These are phyloP conservation scores for Chaetoderma sp. DNA, from an alignment of 2,888 invertebrate species.

Conservation along the genomic window DNA sequence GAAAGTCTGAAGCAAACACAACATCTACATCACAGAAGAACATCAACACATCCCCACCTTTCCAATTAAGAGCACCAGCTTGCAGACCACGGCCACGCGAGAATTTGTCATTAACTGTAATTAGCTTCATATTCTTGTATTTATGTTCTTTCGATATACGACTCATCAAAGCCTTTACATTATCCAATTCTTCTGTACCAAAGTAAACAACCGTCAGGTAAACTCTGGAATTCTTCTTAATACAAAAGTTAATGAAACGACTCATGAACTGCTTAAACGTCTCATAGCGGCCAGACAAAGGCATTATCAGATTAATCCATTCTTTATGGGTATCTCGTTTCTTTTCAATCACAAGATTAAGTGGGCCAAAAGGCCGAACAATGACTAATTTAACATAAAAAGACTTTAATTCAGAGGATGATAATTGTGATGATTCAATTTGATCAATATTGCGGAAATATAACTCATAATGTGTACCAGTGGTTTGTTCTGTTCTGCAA, in stretches of 20 bases:
- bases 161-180: constrained; percentile 78
- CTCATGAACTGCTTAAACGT: constrained; percentile 82
- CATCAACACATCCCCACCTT: constrained; percentile 76
- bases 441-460: constrained; percentile 75
- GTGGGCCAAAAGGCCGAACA: constrained; percentile 79
- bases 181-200: constrained; percentile 78
- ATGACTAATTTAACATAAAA: constrained; percentile 73
- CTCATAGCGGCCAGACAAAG: constrained; percentile 78
- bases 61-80: constrained; percentile 68
- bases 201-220: constrained; percentile 82
- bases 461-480: constrained; percentile 82
- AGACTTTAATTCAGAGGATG: too few species aligned
- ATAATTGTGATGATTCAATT: constrained; percentile 30
- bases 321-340: constrained; percentile 74
- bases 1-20: constrained; percentile 80
- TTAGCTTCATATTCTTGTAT: constrained; percentile 75
- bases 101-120: constrained; percentile 80
- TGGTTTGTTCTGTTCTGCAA: constrained; percentile 79
- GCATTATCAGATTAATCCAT: constrained; percentile 80
- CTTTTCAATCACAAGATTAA: constrained; percentile 75
- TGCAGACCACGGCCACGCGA: constrained; percentile 79
- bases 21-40: constrained; percentile 87
- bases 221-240: constrained; percentile 78
- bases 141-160: constrained; percentile 76
- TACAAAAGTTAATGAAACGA: constrained; percentile 78